Conservation (phyloP, 2,797 vertebrate species). For the Sternarchorhynchus goeldii region DNA sequence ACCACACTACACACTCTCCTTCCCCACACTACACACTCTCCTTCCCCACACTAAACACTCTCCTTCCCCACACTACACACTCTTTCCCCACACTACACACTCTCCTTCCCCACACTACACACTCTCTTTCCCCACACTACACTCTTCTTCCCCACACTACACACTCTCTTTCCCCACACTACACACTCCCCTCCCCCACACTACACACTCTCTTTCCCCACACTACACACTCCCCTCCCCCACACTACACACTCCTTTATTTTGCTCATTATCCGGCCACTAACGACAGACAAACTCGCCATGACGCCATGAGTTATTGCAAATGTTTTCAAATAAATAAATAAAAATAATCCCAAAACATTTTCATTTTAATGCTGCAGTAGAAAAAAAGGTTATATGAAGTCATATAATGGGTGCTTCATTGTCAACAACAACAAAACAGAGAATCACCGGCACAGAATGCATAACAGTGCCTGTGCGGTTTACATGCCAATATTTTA, state of each 20-base stretch:
- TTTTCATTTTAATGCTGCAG: constrained; percentile 97
- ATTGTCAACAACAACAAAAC: constrained; percentile 96
- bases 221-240: constrained; percentile 54
- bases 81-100: constrained; percentile 67
- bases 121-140: constrained; percentile 57
- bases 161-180: too few relatives aligned
- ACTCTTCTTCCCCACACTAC: too few relatives aligned
- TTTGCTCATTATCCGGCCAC: constrained; percentile 74
- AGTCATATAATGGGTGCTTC: constrained; percentile 98
- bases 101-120: constrained; percentile 54
- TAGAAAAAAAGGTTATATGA: constrained; percentile 99
- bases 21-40: constrained; percentile 47
- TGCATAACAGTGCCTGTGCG: constrained; percentile 95
- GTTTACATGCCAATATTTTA: constrained; percentile 99
- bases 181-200: too few relatives aligned
- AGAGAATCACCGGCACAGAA: constrained; percentile 87
- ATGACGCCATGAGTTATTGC: constrained; percentile 86
- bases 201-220: too few relatives aligned
- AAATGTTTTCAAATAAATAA: constrained; percentile 73
- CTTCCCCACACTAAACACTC: constrained; percentile 63
- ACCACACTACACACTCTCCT: constrained; percentile 68
- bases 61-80: too few relatives aligned
- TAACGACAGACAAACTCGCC: constrained; percentile 69
- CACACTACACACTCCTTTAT: constrained; percentile 77
- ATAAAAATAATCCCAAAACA: constrained; percentile 58